These are phyloP conservation scores for Cryptophagus acutangulus DNA, from an alignment of 2,888 invertebrate species.

Conservation along the genomic window DNA sequence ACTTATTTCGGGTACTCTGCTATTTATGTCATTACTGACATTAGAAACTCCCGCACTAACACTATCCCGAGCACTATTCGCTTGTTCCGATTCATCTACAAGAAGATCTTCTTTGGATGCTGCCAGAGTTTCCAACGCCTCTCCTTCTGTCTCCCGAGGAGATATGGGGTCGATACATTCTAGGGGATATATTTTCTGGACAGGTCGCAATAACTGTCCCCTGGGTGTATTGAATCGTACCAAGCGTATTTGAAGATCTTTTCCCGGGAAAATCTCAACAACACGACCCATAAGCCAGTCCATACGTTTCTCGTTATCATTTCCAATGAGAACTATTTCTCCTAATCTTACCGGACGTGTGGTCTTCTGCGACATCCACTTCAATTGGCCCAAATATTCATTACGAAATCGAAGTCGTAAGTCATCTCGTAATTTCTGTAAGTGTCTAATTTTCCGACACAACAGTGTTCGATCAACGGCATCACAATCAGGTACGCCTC, in stretches of 20 bases:
- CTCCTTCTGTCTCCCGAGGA: too few species aligned
- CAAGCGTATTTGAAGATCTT: constrained; percentile 15
- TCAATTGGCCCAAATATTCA: constrained; percentile 25
- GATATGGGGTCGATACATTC: too few species aligned
- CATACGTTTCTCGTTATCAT: constrained; percentile 20
- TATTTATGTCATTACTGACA: too few species aligned
- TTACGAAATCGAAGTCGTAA: constrained; percentile 23
- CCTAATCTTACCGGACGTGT: constrained; percentile 5
- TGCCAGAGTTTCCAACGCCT: too few species aligned
- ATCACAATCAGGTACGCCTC: constrained; percentile 20
- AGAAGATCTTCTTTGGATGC: too few species aligned
- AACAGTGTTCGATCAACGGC: constrained; percentile 13
- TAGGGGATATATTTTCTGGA: constrained; percentile 21
- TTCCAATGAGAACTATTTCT: constrained; percentile 16
- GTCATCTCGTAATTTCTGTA: constrained; percentile 17
- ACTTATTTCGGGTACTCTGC: constrained; percentile 11
- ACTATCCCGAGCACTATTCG: not conserved
- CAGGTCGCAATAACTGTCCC: constrained; percentile 13
- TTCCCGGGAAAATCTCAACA: constrained; percentile 15
- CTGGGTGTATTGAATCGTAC: constrained; percentile 13
- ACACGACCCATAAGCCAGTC: constrained; percentile 26
- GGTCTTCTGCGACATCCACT: not conserved
- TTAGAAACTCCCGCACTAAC: constrained; percentile 13
- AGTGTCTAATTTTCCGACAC: constrained; percentile 13
- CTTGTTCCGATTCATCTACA: too few species aligned